Evolutionary conservation across 2,113 vertebrate species (phyloP), one percentile per base, ranked within the genome.

Genomic region (Chaetodon auriga): DNA sequence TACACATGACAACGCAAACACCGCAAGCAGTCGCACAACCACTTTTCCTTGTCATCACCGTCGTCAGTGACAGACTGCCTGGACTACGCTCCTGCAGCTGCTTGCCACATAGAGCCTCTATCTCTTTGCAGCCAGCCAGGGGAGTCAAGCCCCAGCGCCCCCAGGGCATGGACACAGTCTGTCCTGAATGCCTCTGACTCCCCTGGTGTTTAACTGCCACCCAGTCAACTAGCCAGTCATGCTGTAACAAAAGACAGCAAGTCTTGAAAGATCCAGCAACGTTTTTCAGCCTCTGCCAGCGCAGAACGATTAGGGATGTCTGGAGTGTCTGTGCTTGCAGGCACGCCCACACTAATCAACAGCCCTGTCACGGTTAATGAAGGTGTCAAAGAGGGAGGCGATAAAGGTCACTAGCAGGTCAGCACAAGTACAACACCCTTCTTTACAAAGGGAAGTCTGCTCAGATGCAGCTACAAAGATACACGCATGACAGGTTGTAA

Each of bases 311-410:
- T 51, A 38, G n/a, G 1, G 61, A 53, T 61, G 81, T 74, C 62
- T 78, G 23, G 38, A 64, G 53, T 19, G 53, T 54, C 69, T 75
- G 43, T 35, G 43, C 43, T 74, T 41, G 60, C 30, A 46, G 76
- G 55, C 75, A 86, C 75, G 36, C 57, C 86, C 53, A 75, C 68
- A 72, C 74, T 77, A 30, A 75, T 89, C 68, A 83, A 79, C 66
- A 84, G 61, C 46, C 41, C 48, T 38, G 74, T 75, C 71, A 69
- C 11, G 11, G 48, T 78, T 75, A 80, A 19, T 14, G 49, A 78
- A 64, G 58, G 57, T 72, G 72, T 79, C 84, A 63, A 0, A 38
- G 23, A 69, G 16, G 38, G 16, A 77, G 58, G 49, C 7, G n/a
- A 12, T 15, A 18, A 82, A 87, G 82, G 80, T 82, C 84, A 73